A percentile compares a stretch with the other conserved stretches of the same genome.
Conservation (phyloP, 2,888 invertebrate genomes). For the Pseudococcus longispinus region DNA sequence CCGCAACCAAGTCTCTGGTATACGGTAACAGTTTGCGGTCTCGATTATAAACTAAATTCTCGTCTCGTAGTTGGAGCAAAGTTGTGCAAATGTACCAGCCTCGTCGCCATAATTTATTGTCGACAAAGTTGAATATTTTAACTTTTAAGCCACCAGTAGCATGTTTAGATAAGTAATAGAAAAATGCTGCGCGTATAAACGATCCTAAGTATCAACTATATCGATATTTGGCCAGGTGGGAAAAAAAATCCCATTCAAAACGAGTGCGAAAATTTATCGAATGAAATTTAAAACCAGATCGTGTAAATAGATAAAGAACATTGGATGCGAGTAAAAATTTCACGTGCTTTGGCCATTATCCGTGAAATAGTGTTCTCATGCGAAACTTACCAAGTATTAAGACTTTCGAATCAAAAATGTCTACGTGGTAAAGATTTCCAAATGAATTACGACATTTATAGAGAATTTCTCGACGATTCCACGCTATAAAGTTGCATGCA, state of each 20-base stretch:
- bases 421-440: constrained; percentile 15
- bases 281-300: not conserved
- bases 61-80: not conserved
- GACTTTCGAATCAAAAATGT: constrained; percentile 27
- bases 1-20: not conserved
- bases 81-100: not conserved
- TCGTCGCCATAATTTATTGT: constrained; percentile 14
- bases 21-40: not conserved
- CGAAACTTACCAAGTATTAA: constrained; percentile 1
- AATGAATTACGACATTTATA: not conserved
- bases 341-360: not conserved
- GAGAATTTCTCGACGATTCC: not conserved
- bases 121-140: constrained; percentile 6
- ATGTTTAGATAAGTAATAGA: constrained; percentile 12
- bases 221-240: not conserved
- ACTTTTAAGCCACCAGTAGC: not conserved
- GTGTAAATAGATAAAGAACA: constrained; percentile 5
- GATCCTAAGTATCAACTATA: not conserved
- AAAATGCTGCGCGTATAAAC: not conserved
- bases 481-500: not conserved
- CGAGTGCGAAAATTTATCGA: not conserved
- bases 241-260: not conserved
- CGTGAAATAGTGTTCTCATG: not conserved
- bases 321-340: not conserved
- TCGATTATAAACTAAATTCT: constrained; percentile 24